Base-by-base conservation (phyloP, 2,888 invertebrate genomes). In the Sinelater perroti region DNA sequence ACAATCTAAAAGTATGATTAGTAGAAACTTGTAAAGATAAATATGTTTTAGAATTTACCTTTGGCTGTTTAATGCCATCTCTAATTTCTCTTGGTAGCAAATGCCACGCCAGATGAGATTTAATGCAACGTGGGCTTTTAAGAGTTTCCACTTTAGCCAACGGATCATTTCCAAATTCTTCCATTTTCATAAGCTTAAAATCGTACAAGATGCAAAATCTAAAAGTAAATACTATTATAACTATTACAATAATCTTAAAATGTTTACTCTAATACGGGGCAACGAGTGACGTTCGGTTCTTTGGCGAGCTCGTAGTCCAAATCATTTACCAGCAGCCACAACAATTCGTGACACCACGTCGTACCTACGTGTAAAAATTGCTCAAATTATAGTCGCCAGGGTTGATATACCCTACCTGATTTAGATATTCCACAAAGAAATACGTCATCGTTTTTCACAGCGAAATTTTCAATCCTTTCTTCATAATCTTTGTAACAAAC, bases 101-200 rank as follows among this genome's bases (percentile, higher is more conserved):
- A 0, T 83, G 78, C 42, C 83, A 79, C 0, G 87, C 87, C 28
- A 88, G 74, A 69, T 88, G 88, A 0, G 86, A 84, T 72, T 87
- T 88, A 38, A 88, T 83, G 64, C 83, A 85, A 13, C 87, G 72
- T 0, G 69, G 67, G n/a, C 65, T 60, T 35, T 63, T 60, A 11
- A 20, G 13, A 7, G 8, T 11, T 20, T 20, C 20, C 18, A 17
- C 1, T 1, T 1, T 1, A 1, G n/a, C 7, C 4, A 20, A 18
- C 1, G 11, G 6, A 1, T 18, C 11, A 18, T 18, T 6, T 40
- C 10, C 5, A 8, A 28, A 2, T 28, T 28, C 28, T 2, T 28
- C 5, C 8, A 28, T 28, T n/a, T n/a, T n/a, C n/a, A n/a, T n/a
- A 2, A 28, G 5, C 5, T 8, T 28, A 2, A 28, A 3, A 28